A percentile compares a stretch with the other conserved stretches of the same genome.
Evolutionary conservation across 2,113 vertebrate genomes (phyloP).

Genomic region (Pardalotus punctatus): DNA sequence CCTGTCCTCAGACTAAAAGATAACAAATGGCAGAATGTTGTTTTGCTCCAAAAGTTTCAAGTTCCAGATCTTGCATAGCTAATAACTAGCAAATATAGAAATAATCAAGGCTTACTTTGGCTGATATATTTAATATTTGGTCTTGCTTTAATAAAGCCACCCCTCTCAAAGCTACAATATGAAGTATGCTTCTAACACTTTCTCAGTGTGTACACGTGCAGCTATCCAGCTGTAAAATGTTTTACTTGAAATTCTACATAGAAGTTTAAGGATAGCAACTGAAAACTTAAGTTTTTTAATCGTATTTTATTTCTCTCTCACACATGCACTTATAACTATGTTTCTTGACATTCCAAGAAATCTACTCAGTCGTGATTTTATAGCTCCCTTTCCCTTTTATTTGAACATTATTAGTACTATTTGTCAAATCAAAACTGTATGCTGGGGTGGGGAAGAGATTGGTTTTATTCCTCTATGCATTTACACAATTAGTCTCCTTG

Average conservation of each 20-base stretch:
- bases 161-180: not conserved
- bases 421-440: not conserved
- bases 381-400: not conserved
- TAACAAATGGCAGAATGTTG: not conserved
- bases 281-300: not conserved
- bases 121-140: not conserved
- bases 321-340: not conserved
- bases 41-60: not conserved
- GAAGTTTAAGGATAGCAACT: not conserved
- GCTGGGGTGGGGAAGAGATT: fast-evolving
- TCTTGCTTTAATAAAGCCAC: not conserved
- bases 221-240: not conserved
- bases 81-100: not conserved
- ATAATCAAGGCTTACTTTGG: not conserved
- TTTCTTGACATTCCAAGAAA: not conserved
- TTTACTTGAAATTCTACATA: not conserved
- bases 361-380: not conserved
- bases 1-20: not conserved
- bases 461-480: not conserved
- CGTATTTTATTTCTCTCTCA: not conserved
- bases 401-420: not conserved
- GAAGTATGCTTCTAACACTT: not conserved
- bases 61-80: not conserved
- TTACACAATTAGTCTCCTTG: not conserved
- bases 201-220: not conserved